Base-by-base conservation (phyloP, 92 coral and sea anemone genomes). In the Paragorgia papillata region DNA sequence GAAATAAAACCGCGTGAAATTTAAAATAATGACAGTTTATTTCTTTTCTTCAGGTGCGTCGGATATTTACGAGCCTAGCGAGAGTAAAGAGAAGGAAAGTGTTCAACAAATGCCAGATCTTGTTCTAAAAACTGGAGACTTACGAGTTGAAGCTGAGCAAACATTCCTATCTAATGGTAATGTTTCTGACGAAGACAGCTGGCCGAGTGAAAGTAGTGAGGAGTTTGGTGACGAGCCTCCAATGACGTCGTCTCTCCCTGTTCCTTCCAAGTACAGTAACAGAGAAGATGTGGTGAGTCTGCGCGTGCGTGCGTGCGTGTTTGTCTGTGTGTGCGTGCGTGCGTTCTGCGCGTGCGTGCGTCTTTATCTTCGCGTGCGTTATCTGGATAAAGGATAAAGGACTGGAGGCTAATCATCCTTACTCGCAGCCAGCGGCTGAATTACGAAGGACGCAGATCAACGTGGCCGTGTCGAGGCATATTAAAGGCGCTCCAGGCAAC, bases 201-300 rank as follows among this genome's bases (percentile, higher is more conserved):
- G 76, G 41, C 95, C 89, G 83, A 89, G 92, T 76, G 97, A 91
- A 84, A 91, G 97, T 26, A 85, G 91, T 82, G 97, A 91, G 55
- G 98, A 94, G 73, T 91, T 94, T 91, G 84, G 83, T 83, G 92
- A 56, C 30, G 62, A 56, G 62, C 98, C 98, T 21, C 82, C 71
- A 25, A 73, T 75, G 37, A 76, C 69, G 39, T 60, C 86, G 66
- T 85, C 79, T 56, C 85, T 91, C 40, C 85, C 90, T 61, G 89
- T 88, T 18, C 78, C 77, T 55, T 84, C 92, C 44, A 88, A 86
- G 62, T 94, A 88, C 84, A 94, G 90, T 28, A 83, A 74, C 61
- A 81, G 89, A 73, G 97, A 82, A 27, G 95, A 94, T 40, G 85
- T 89, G 86, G 94, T 89, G 28, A 3, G 88, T 82, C 7, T 37